Percentiles rank a stretch among this genome's conserved stretches.
Evolutionary conservation across 2,797 vertebrate genomes (phyloP).

Genomic region (Coilia nasus): DNA sequence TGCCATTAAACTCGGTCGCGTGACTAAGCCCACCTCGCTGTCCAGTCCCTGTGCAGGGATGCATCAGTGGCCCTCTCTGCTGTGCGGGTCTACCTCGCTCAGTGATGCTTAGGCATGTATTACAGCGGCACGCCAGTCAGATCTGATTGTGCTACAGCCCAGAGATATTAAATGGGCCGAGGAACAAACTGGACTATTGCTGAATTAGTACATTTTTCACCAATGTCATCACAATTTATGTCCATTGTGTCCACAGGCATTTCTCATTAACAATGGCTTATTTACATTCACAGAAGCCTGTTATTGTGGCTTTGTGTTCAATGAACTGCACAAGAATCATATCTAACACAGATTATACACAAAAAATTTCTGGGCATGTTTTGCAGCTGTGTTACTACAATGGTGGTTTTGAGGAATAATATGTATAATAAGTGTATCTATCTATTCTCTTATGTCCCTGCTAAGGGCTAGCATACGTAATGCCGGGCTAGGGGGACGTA

Average conservation of each 20-base stretch:
- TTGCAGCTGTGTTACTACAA: not conserved
- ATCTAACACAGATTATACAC: conserved; percentile 26
- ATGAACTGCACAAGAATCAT: not conserved
- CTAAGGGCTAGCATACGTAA: not conserved
- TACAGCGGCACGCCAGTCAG: not conserved
- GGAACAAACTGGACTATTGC: not conserved
- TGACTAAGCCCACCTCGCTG: not conserved
- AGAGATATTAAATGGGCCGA: not conserved
- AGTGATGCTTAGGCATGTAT: not conserved
- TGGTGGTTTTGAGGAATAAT: not conserved
- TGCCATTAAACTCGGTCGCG: not conserved
- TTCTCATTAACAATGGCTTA: not conserved
- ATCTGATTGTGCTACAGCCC: not conserved
- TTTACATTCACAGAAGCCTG: not conserved
- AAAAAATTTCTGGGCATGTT: not conserved
- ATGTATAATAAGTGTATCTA: too few species aligned
- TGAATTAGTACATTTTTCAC: not conserved
- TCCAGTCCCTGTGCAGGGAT: not conserved
- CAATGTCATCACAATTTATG: not conserved
- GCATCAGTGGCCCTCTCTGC: not conserved
- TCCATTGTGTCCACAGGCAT: not conserved
- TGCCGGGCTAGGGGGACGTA: not conserved
- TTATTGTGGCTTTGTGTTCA: not conserved
- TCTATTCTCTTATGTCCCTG: too few species aligned
- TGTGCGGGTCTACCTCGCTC: not conserved